phyloP scores from a whole-genome alignment of 2,113 vertebrate genomes.

The Diphyllodes magnificus region DNA sequence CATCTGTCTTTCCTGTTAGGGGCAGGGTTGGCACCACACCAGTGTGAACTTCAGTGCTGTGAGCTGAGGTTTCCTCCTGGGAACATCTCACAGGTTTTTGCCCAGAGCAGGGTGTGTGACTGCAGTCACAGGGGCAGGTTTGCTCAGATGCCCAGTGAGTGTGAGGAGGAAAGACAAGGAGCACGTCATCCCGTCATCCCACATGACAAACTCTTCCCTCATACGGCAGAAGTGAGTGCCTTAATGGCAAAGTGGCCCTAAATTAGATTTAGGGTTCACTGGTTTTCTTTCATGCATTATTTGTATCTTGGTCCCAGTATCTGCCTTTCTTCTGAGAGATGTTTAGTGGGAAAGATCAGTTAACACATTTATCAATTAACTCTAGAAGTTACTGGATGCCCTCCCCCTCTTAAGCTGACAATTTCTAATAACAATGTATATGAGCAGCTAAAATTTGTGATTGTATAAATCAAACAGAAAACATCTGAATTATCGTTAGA shows the following conservation, averaged over 20 bases:
- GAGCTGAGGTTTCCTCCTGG: neutral
- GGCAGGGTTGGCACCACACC: neutral
- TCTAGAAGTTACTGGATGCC: neutral
- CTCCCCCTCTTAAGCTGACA: too few species aligned
- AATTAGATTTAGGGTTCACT: conserved; percentile 15
- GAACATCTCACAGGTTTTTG: neutral
- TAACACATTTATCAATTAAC: neutral
- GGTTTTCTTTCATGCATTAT: neutral
- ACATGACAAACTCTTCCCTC: neutral
- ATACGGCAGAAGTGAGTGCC: neutral
- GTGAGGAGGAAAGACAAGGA: neutral
- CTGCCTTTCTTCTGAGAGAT: conserved; percentile 12
- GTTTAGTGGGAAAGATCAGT: neutral
- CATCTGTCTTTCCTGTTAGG: neutral
- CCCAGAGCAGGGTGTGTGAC: rapidly evolving
- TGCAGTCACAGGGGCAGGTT: neutral
- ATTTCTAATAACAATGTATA: neutral
- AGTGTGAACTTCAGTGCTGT: neutral
- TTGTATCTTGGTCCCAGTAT: neutral
- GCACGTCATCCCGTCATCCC: neutral
- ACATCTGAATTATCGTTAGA: neutral
- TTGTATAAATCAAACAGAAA: neutral
- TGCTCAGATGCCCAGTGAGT: neutral
- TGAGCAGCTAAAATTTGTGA: neutral
- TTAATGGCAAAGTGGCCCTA: neutral